Evolutionary conservation across 2,888 invertebrate species (phyloP), one percentile per base, ranked within the genome.

Genomic region (Osmoderma eremita): DNA sequence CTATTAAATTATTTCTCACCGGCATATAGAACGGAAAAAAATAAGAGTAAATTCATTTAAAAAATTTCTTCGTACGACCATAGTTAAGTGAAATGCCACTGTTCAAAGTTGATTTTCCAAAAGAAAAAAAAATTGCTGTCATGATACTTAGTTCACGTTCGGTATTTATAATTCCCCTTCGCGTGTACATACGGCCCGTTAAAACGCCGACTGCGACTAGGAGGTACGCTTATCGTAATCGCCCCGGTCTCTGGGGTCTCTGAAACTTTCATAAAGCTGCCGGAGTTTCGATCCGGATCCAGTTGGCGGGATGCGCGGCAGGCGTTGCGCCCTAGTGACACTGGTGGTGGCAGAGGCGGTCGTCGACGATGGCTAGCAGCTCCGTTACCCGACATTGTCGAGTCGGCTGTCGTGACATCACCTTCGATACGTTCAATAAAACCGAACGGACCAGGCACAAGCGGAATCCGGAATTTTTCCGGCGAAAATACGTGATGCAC

Each of bases 251-350:
- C 72, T 71, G 68, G 36, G 69, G 70, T 68, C 63, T 69, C 68
- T 72, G 68, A 72, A 72, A 72, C 67, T 72, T 72, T 72, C 69
- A 71, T 71, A 71, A 72, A 72, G 66, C 69, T 69, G 69, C 68
- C 69, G 68, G 72, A 69, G 69, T 69, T 72, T 72, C 72, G 72
- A 72, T 71, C 72, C 70, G 63, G 63, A 45, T 68, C 69, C 45
- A 56, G 67, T 67, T 67, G 72, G 70, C 67, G 63, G 30, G 70
- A 58, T 68, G 70, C 70, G 70, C 71, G 71, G 67, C 68, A 56
- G 30, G 62, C 41, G 69, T 68, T 53, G 48, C 39, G 54, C 64
- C 15, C 45, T 45, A 41, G 65, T 39, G 48, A n/a, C n/a, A n/a
- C n/a, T n/a, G n/a, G 13, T 49, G 30, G 58, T 61, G 41, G 18